phyloP scores from a whole-genome alignment of 2,888 invertebrate genomes.

The Argyresthia albistria region DNA sequence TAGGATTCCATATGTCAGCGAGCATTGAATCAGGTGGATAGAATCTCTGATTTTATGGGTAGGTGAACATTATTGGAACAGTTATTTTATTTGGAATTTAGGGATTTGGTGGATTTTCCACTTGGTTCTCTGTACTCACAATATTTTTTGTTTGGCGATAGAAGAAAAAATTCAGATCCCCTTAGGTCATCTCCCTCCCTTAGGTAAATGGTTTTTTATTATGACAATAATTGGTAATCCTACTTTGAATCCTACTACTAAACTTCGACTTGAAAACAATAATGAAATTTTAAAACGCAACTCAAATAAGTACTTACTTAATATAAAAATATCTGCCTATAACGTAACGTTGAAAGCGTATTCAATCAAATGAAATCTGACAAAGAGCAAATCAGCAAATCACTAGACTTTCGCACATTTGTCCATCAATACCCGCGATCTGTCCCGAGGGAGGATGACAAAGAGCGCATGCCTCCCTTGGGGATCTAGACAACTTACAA shows the following conservation, averaged over 20 bases:
- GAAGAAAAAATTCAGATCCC: constrained; percentile 1
- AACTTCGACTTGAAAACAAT: too few species aligned
- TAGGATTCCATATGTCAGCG: background rate
- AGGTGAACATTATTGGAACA: background rate
- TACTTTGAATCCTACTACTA: too few species aligned
- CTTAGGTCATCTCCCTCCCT: too few species aligned
- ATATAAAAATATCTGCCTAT: too few species aligned
- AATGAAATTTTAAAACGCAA: too few species aligned
- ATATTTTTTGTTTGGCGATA: constrained; percentile 12
- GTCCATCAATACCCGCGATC: constrained; percentile 25
- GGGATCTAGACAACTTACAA: constrained; percentile 45
- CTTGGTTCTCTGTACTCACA: background rate
- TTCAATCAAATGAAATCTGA: too few species aligned
- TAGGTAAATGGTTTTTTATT: too few species aligned
- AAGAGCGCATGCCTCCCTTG: constrained; percentile 30
- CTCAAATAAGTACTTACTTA: too few species aligned
- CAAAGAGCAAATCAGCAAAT: too few species aligned
- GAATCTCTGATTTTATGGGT: constrained; percentile 14
- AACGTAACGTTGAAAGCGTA: too few species aligned
- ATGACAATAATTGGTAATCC: too few species aligned
- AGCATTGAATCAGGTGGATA: background rate
- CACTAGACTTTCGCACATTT: constrained; percentile 25
- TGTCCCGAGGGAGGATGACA: constrained; percentile 33
- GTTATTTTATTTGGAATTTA: too few species aligned
- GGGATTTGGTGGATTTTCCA: background rate